A percentile compares a stretch with the other conserved stretches of the same genome.
These are phyloP conservation scores for Zalophus californianus DNA, from an alignment of 2,797 vertebrate species.

Conservation along the genomic window DNA sequence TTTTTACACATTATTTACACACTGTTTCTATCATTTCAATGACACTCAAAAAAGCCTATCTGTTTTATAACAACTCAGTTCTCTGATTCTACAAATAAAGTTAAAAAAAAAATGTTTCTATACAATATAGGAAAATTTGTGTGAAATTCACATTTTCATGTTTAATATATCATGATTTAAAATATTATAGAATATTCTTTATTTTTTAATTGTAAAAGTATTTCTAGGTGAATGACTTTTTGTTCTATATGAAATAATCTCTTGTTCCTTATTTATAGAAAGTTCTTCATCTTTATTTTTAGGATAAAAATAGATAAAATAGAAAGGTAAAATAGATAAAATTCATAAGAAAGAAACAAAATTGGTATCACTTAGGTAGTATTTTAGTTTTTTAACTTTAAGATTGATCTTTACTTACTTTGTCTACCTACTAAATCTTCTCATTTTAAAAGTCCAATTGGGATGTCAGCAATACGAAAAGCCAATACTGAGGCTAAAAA, in stretches of 20 bases:
- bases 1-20: background rate
- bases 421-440: background rate
- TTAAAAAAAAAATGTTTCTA: background rate
- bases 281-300: background rate
- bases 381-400: background rate
- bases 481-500: background rate
- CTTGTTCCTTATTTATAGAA: background rate
- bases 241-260: background rate
- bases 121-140: background rate
- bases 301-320: background rate
- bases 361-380: background rate
- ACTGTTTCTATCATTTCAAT: background rate
- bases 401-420: background rate
- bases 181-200: background rate
- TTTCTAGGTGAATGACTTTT: background rate
- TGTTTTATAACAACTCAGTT: constrained; percentile 32
- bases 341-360: background rate
- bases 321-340: background rate
- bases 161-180: background rate
- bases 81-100: background rate
- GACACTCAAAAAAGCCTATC: constrained; percentile 42
- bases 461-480: background rate
- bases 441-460: background rate
- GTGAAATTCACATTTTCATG: constrained; percentile 26
- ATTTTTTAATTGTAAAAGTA: background rate